These are phyloP conservation scores for Sinosuthora webbiana DNA, from an alignment of 2,113 vertebrate species.

Conservation along the genomic window DNA sequence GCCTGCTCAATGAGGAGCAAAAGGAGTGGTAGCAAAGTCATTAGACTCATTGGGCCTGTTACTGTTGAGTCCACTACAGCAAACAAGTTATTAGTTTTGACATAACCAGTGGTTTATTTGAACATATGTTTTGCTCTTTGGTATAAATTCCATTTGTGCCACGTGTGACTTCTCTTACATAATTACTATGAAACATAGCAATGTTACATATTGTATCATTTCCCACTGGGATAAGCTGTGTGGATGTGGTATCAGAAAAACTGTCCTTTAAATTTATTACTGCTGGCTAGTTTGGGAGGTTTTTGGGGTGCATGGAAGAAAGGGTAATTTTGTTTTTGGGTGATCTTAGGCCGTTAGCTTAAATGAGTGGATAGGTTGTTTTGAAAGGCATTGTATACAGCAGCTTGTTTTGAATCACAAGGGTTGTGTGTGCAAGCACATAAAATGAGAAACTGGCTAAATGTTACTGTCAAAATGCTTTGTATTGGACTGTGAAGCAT, in stretches of 20 bases:
- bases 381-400: slow-evolving; percentile 30
- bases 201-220: slow-evolving; percentile 37
- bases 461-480: slow-evolving; percentile 38
- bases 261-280: slow-evolving; percentile 58
- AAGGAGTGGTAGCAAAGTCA: slow-evolving; percentile 30
- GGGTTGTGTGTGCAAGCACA: not conserved
- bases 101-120: slow-evolving; percentile 68
- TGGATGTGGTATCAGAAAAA: slow-evolving; percentile 45
- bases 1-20: slow-evolving; percentile 10
- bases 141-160: slow-evolving; percentile 60
- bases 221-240: slow-evolving; percentile 53
- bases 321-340: slow-evolving; percentile 16
- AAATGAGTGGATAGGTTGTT: slow-evolving; percentile 2
- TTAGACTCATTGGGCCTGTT: slow-evolving; percentile 54
- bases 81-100: slow-evolving; percentile 72
- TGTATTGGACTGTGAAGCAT: slow-evolving; percentile 1
- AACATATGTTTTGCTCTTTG: slow-evolving; percentile 62
- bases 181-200: slow-evolving; percentile 59
- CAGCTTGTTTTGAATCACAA: slow-evolving; percentile 38
- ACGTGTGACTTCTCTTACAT: slow-evolving; percentile 67
- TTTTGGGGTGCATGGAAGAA: not conserved
- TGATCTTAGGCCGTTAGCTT: slow-evolving; percentile 15
- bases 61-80: slow-evolving; percentile 49
- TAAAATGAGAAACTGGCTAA: slow-evolving; percentile 45
- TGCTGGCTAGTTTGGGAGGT: not conserved